These are phyloP conservation scores for Meteorus sp. DNA, from an alignment of 1,140 invertebrate species.

Conservation along the genomic window DNA sequence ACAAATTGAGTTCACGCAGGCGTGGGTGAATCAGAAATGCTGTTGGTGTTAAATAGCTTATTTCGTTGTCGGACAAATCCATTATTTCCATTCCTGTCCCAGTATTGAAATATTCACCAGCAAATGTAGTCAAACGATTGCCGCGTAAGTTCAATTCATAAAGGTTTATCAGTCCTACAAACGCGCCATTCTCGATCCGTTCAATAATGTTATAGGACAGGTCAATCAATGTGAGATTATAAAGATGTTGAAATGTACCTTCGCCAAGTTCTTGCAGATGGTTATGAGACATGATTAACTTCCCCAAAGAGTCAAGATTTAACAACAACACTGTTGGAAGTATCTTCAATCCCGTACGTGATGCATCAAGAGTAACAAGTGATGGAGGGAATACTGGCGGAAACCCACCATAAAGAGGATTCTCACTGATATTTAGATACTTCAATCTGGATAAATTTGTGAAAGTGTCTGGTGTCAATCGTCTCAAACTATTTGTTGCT, in stretches of 20 bases:
- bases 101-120: constrained; percentile 74
- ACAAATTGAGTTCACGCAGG: constrained; percentile 68
- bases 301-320: constrained; percentile 67
- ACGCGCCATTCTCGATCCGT: constrained; percentile 74
- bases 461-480: constrained; percentile 70
- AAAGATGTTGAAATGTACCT: constrained; percentile 71
- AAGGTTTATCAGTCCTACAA: constrained; percentile 72
- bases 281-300: constrained; percentile 70
- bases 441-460: constrained; percentile 68
- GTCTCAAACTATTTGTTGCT: constrained; percentile 76
- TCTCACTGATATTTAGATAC: constrained; percentile 78
- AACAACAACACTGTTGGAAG: constrained; percentile 72
- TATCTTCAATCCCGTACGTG: constrained; percentile 70
- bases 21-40: constrained; percentile 81
- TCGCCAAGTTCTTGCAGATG: constrained; percentile 71
- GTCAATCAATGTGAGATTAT: constrained; percentile 72
- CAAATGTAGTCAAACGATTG: constrained; percentile 75
- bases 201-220: constrained; percentile 77
- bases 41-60: constrained; percentile 73
- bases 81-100: constrained; percentile 75
- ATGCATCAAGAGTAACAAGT: constrained; percentile 72
- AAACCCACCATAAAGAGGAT: constrained; percentile 64
- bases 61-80: constrained; percentile 75
- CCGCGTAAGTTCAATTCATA: constrained; percentile 76
- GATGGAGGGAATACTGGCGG: constrained; percentile 53